phyloP scores from a whole-genome alignment of 2,113 vertebrate genomes.

The Anhinga anhinga region DNA sequence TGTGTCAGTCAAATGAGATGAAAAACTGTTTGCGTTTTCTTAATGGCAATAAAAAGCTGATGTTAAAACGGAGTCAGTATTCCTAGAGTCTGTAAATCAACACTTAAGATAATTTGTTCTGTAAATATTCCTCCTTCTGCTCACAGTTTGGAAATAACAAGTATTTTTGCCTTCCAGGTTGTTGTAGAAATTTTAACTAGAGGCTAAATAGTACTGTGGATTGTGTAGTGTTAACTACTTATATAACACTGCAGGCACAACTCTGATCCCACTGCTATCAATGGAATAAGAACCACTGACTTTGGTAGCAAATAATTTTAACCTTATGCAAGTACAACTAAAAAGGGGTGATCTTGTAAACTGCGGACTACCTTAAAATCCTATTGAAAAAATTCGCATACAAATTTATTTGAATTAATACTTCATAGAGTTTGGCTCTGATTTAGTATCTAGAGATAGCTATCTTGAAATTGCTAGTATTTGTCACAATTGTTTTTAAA shows the following conservation, averaged over 20 bases:
- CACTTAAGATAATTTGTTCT: slow-evolving; percentile 14
- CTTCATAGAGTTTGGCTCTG: not conserved
- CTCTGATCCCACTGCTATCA: not conserved
- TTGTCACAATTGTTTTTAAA: slow-evolving; percentile 29
- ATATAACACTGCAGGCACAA: not conserved
- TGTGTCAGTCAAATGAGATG: slow-evolving; percentile 20
- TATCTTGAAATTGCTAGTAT: slow-evolving; percentile 12
- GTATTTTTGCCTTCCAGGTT: not conserved
- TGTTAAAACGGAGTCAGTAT: slow-evolving; percentile 29
- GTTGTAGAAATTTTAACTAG: not conserved
- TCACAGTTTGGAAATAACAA: not conserved
- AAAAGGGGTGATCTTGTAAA: not conserved
- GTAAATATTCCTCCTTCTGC: slow-evolving; percentile 24
- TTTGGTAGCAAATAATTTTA: not conserved
- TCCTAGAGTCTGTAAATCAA: slow-evolving; percentile 14
- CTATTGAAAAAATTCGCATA: not conserved
- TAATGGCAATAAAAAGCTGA: slow-evolving; percentile 29
- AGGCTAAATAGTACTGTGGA: not conserved
- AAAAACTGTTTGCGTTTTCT: slow-evolving; percentile 1
- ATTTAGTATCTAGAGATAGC: not conserved
- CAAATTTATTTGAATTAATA: not conserved
- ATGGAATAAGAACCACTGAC: not conserved
- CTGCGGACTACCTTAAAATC: not conserved
- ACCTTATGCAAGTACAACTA: not conserved
- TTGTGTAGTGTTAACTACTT: not conserved